Conservation (phyloP, 2,888 invertebrate species). For the Aplocera efformata region DNA sequence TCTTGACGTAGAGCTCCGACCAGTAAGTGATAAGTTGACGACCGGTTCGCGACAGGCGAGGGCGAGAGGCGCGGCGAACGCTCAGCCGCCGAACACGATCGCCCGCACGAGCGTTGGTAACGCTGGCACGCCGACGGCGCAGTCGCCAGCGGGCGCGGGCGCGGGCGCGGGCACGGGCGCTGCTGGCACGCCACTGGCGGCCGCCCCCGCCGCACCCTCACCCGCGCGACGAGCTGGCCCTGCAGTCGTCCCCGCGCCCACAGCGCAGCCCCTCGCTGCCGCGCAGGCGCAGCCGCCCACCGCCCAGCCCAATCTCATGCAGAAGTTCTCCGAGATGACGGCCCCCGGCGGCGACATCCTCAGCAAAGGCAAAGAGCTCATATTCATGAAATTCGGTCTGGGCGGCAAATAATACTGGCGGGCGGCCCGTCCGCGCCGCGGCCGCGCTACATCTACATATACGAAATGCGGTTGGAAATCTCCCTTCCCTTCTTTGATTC, state of each 20-base stretch:
- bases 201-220: slow-evolving; percentile 46
- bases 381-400: slow-evolving; percentile 96
- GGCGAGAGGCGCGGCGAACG: slow-evolving; percentile 77
- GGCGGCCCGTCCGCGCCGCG: slow-evolving; percentile 43
- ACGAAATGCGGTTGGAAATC: slow-evolving; percentile 30
- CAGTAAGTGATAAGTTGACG: slow-evolving; percentile 22
- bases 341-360: slow-evolving; percentile 94
- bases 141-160: slow-evolving; percentile 49
- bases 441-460: slow-evolving; percentile 29
- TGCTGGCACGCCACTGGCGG: slow-evolving; percentile 32
- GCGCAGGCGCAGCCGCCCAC: slow-evolving; percentile 67
- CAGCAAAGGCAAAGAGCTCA: slow-evolving; percentile 95
- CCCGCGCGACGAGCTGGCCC: slow-evolving; percentile 74
- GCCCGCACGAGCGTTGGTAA: slow-evolving; percentile 83
- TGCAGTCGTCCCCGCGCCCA: slow-evolving; percentile 71
- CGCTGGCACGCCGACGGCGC: slow-evolving; percentile 65
- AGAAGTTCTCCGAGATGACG: slow-evolving; percentile 93
- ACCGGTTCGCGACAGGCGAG: slow-evolving; percentile 61
- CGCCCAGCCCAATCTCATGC: slow-evolving; percentile 88
- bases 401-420: slow-evolving; percentile 85
- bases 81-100: slow-evolving; percentile 71
- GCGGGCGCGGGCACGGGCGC: slow-evolving; percentile 29
- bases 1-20: slow-evolving; percentile 6
- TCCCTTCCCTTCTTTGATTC: slow-evolving; percentile 10
- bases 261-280: slow-evolving; percentile 54